These are phyloP conservation scores for Latrodectus elegans DNA, from an alignment of 2,888 invertebrate genomes.

Conservation along the genomic window DNA sequence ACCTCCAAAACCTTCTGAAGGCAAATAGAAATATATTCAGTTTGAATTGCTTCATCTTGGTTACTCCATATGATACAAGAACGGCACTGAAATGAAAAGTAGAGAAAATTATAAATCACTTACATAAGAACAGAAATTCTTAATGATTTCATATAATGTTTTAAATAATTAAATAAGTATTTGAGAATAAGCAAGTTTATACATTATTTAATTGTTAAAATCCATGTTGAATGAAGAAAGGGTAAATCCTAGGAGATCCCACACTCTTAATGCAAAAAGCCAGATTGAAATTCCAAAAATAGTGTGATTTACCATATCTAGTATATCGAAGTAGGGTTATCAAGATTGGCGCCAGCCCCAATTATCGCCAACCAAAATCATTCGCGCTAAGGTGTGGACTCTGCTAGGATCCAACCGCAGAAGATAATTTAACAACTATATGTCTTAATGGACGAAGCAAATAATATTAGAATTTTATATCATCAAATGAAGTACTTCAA, in stretches of 20 bases:
- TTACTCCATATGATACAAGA: conserved; percentile 42
- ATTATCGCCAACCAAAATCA: no score
- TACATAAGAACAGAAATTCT: not conserved
- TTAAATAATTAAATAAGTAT: not conserved
- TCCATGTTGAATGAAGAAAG: not conserved
- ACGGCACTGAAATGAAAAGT: conserved; percentile 36
- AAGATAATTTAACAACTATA: no score
- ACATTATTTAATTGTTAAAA: not conserved
- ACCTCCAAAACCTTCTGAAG: conserved; percentile 56
- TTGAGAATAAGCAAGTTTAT: not conserved
- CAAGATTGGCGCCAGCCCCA: no score
- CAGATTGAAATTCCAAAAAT: no score
- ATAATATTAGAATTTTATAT: no score
- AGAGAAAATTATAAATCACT: not conserved
- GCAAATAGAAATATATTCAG: conserved; percentile 33
- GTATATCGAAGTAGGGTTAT: no score
- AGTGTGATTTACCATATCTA: not conserved
- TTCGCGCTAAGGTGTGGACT: no score
- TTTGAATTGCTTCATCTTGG: conserved; percentile 23
- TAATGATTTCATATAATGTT: not conserved
- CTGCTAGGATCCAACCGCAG: no score
- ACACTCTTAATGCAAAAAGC: no score
- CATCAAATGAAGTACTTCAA: no score
- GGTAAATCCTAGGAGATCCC: not conserved
- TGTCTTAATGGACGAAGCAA: no score